A percentile compares a stretch with the other conserved stretches of the same genome.
These are phyloP conservation scores for Junonia oenone DNA, from an alignment of 2,888 invertebrate species.

Conservation along the genomic window DNA sequence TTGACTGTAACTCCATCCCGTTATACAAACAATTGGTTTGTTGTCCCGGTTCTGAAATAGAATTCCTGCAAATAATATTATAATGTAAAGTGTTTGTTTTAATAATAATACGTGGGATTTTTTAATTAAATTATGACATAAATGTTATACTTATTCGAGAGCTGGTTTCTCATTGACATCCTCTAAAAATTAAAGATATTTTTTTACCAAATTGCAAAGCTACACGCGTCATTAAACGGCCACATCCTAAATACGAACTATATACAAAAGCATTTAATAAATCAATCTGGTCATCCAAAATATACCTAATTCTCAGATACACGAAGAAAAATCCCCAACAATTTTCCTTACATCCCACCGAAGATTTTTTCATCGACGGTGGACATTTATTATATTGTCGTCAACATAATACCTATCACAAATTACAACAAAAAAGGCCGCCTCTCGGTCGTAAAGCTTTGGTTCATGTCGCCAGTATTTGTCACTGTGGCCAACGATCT, in stretches of 20 bases:
- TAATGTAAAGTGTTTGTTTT: neutral
- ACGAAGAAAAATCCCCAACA: neutral
- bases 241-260: too few relatives aligned
- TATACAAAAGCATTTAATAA: too few relatives aligned
- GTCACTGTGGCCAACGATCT: slow-evolving; percentile 24
- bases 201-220: too few relatives aligned
- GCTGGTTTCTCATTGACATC: too few relatives aligned
- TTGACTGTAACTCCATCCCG: neutral
- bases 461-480: slow-evolving; percentile 22
- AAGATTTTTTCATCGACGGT: neutral
- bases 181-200: too few relatives aligned
- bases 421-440: slow-evolving; percentile 24
- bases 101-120: too few relatives aligned
- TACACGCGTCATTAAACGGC: too few relatives aligned
- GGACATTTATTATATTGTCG: slow-evolving; percentile 26
- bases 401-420: slow-evolving; percentile 24
- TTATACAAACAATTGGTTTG: neutral
- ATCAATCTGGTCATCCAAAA: too few relatives aligned
- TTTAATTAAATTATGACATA: too few relatives aligned
- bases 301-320: neutral
- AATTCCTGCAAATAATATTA: neutral
- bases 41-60: neutral
- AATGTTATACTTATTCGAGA: neutral
- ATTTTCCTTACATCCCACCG: neutral
- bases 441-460: slow-evolving; percentile 10